Conservation (phyloP, 2,888 invertebrate species). For the Darwinula stevensoni region DNA sequence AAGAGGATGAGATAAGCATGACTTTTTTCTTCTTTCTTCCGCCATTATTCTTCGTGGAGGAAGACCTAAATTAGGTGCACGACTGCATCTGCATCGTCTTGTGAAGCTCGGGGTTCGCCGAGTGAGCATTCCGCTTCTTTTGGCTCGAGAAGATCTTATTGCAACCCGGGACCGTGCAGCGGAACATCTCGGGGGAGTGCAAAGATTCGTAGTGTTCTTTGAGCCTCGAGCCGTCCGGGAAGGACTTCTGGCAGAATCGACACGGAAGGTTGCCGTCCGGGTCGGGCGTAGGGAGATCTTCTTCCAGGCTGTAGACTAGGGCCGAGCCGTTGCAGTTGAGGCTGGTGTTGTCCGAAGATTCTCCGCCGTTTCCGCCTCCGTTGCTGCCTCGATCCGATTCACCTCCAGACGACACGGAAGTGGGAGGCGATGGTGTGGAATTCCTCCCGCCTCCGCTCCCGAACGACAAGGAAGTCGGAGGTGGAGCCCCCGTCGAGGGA, state of each 20-base stretch:
- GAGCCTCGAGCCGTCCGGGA: slow-evolving; percentile 28
- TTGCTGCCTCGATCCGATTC: slow-evolving; percentile 1
- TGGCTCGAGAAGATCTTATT: slow-evolving; percentile 44
- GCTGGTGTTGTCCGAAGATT: too few relatives aligned
- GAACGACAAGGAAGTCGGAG: too few relatives aligned
- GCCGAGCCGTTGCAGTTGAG: too few relatives aligned
- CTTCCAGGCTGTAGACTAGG: slow-evolving; percentile 30
- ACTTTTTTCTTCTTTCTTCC: too few relatives aligned
- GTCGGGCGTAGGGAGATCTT: slow-evolving; percentile 31
- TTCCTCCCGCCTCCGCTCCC: slow-evolving; percentile 1
- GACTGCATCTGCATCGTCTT: too few relatives aligned
- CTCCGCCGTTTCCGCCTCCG: too few relatives aligned
- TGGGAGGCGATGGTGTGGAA: slow-evolving; percentile 4
- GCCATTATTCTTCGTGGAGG: too few relatives aligned
- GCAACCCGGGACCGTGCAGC: slow-evolving; percentile 44
- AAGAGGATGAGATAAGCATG: too few relatives aligned
- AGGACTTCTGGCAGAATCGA: slow-evolving; percentile 32
- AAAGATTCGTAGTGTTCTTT: slow-evolving; percentile 39
- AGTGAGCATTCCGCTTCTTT: slow-evolving; percentile 43
- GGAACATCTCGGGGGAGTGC: slow-evolving; percentile 34
- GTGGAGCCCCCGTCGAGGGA: too few relatives aligned
- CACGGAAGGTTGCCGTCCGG: slow-evolving; percentile 34
- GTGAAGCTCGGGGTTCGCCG: slow-evolving; percentile 30
- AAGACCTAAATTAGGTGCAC: too few relatives aligned
- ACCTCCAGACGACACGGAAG: slow-evolving; percentile 1